Percentiles rank a stretch among this genome's conserved stretches.
Conservation (phyloP, 2,113 vertebrate genomes). For the Pachyramphus minor region DNA sequence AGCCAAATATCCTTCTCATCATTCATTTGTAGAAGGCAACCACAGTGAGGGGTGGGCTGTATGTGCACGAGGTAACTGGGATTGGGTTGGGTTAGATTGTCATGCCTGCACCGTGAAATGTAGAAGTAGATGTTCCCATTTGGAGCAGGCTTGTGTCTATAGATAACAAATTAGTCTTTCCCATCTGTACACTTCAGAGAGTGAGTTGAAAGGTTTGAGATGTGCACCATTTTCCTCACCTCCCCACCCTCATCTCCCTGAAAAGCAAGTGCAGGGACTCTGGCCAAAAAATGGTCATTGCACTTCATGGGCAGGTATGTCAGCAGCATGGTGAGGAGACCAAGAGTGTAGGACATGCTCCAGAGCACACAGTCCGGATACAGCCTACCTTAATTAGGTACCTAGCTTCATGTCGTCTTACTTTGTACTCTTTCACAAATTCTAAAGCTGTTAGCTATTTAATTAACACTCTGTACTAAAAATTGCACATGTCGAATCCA, state of each 20-base stretch:
- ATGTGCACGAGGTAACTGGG: accelerated
- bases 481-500: background rate
- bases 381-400: background rate
- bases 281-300: background rate
- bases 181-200: background rate
- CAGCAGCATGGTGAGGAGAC: background rate
- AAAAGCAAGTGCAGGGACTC: background rate
- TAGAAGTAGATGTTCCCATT: background rate
- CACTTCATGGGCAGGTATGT: background rate
- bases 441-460: slow-evolving; percentile 16
- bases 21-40: background rate
- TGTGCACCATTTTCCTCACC: background rate
- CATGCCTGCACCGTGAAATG: background rate
- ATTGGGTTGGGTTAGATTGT: background rate
- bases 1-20: background rate
- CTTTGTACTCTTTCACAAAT: background rate
- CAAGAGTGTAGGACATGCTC: background rate
- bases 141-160: background rate
- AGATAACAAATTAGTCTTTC: background rate
- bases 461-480: background rate
- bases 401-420: background rate
- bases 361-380: background rate
- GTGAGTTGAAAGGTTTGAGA: background rate
- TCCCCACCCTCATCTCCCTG: background rate
- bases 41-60: background rate